phyloP scores from a whole-genome alignment of 2,797 vertebrate genomes.

The Meda fulgida region DNA sequence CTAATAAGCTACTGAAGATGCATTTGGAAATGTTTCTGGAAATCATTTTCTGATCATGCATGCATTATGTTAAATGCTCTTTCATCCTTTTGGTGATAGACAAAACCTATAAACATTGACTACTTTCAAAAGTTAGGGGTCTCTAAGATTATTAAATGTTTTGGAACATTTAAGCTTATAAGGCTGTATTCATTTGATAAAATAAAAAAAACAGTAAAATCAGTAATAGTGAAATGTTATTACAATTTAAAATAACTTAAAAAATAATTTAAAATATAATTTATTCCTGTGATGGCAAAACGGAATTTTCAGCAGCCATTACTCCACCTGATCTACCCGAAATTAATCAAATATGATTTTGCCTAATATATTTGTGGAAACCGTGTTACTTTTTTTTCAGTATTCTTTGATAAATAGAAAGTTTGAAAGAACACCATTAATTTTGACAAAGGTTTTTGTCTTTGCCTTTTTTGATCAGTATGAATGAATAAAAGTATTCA shows the following conservation, averaged over 20 bases:
- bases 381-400: background rate
- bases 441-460: too few relatives aligned
- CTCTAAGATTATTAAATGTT: background rate
- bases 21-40: background rate
- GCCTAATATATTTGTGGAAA: background rate
- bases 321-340: background rate
- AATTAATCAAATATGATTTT: background rate
- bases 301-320: background rate
- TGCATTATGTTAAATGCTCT: background rate
- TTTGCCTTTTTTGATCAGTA: background rate
- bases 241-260: background rate
- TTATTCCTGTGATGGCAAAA: background rate
- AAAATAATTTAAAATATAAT: background rate
- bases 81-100: background rate
- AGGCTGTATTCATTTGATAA: background rate
- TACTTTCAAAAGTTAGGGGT: background rate
- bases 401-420: background rate
- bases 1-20: background rate
- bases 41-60: background rate
- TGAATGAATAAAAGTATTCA: background rate
- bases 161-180: background rate
- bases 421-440: background rate
- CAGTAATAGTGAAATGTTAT: background rate
- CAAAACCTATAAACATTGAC: background rate
- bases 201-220: background rate